Evolutionary conservation across 2,888 invertebrate genomes (phyloP), one percentile per base, ranked within the genome.

Genomic region (Uloborus plumipes): DNA sequence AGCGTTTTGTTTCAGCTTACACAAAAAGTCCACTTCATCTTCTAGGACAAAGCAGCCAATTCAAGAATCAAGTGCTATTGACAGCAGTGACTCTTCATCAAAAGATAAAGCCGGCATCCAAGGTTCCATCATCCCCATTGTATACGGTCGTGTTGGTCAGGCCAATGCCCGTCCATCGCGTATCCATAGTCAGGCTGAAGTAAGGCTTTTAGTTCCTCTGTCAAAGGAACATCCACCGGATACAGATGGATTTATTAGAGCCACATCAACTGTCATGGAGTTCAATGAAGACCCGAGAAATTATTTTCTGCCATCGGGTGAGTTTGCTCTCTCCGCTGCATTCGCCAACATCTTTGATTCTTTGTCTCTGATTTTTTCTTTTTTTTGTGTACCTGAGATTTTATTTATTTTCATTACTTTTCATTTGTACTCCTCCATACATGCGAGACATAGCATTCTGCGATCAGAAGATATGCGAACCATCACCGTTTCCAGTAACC

Each of bases 261-360:
- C 77, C 7, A 71, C 77, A 55, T 77, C 77, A 1, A 77, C 65
- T 16, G n/a, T 77, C 15, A 77, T 77, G 77, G 77, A 77, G 16
- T 77, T 66, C 47, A 71, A 77, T 64, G 77, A 77, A 64, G 77
- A 77, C 16, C 55, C 65, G 16, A 75, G 75, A 26, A 58, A 59
- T 6, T 66, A 58, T 31, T 47, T 75, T 11, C 1, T 16, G 2
- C 39, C 18, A 9, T 31, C 31, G 47, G 73, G 65, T 74, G 18
- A 55, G n/a, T n/a, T 7, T n/a, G n/a, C 9, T 16, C 9, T 16
- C n/a, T n/a, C 55, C 1, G 2, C n/a, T 55, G n/a, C 13, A n/a
- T 18, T 18, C 9, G 16, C 0, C 55, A 18, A n/a, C n/a, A n/a
- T n/a, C n/a, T n/a, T n/a, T n/a, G n/a, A 55, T 55, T 55, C 55